Conservation (phyloP, 1,140 invertebrate species). For the Paramacrobiotus metropolitanus region DNA sequence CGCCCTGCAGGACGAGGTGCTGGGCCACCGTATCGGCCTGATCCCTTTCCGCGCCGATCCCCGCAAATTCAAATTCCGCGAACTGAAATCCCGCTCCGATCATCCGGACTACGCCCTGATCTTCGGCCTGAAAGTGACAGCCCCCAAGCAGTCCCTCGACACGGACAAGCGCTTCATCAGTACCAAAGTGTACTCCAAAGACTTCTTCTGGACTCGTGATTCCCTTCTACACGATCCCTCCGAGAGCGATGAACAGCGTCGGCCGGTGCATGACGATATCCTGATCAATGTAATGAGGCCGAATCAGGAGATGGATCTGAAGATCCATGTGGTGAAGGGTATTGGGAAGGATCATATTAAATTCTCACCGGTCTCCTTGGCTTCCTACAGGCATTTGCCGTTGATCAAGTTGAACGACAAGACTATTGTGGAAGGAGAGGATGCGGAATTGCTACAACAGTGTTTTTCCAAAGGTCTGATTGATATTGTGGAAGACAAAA, state of each 20-base stretch:
- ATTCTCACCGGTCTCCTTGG: conserved; percentile 61
- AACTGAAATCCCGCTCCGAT: background rate
- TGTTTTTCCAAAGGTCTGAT: background rate
- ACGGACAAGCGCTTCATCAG: background rate
- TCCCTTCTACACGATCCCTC: conserved; percentile 12
- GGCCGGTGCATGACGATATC: conserved; percentile 69
- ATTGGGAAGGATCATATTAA: conserved; percentile 92
- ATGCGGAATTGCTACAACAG: background rate
- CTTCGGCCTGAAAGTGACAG: background rate
- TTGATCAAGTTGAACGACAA: background rate
- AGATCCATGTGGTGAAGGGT: conserved; percentile 74
- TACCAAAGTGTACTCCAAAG: background rate
- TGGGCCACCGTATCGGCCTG: conserved; percentile 76
- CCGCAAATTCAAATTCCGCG: conserved; percentile 55
- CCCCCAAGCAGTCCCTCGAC: background rate
- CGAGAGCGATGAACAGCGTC: no score
- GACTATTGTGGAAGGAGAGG: background rate
- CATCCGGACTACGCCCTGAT: background rate
- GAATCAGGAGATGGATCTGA: conserved; percentile 69
- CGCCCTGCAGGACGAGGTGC: conserved; percentile 85
- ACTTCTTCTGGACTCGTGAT: background rate
- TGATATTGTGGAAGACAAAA: background rate
- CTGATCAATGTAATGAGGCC: conserved; percentile 76
- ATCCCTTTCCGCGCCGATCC: conserved; percentile 85
- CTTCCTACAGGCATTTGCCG: background rate